phyloP scores from a whole-genome alignment of 2,113 vertebrate genomes.

The Circaetus cinerascens region DNA sequence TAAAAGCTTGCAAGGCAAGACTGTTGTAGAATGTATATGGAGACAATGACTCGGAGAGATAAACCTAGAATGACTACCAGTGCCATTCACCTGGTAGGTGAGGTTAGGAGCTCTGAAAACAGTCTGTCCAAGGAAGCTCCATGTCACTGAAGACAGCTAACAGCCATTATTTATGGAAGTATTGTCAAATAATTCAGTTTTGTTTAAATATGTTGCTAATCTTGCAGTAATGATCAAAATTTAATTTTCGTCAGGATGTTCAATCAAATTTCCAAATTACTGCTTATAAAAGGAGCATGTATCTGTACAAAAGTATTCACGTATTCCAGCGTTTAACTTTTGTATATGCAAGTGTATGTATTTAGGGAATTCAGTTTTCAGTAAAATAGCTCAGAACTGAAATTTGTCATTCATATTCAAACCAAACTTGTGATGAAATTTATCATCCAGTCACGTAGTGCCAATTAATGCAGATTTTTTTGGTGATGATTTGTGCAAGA shows the following conservation, averaged over 20 bases:
- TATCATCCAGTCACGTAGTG: background rate
- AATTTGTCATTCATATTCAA: background rate
- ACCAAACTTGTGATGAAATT: background rate
- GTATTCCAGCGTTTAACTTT: background rate
- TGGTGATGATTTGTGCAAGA: background rate
- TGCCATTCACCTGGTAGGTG: background rate
- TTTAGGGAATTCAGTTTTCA: background rate
- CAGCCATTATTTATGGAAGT: background rate
- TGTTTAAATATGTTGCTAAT: background rate
- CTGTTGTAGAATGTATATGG: background rate
- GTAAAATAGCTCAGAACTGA: background rate
- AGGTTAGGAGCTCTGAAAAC: background rate
- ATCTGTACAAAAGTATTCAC: background rate
- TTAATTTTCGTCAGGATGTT: background rate
- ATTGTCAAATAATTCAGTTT: background rate
- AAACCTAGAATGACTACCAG: background rate
- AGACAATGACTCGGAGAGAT: background rate
- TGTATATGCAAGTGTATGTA: accelerated
- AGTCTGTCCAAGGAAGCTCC: background rate
- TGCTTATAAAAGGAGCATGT: background rate
- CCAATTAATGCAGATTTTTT: background rate
- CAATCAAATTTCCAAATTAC: background rate
- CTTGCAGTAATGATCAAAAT: background rate
- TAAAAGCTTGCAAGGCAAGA: background rate
- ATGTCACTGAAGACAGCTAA: background rate